A percentile compares a stretch with the other conserved stretches of the same genome.
Evolutionary conservation across 2,113 vertebrate genomes (phyloP).

Genomic region (Dasyornis broadbenti): DNA sequence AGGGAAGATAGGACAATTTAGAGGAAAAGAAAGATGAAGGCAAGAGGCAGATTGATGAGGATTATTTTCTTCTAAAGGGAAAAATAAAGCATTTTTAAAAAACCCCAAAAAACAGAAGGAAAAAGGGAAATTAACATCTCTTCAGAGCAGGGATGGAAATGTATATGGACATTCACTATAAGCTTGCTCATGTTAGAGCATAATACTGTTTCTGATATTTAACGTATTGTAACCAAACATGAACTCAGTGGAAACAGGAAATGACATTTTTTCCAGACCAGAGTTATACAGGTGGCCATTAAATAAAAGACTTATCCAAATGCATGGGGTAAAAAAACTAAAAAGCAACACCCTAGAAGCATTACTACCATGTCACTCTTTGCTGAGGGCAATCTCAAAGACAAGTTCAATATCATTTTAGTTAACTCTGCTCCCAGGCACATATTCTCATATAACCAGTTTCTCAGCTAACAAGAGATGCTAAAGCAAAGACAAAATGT

Average conservation of each 20-base stretch:
- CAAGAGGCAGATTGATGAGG: not conserved
- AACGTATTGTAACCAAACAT: not conserved
- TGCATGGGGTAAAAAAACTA: not conserved
- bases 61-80: not conserved
- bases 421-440: not conserved
- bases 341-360: not conserved
- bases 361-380: not conserved
- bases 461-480: not conserved
- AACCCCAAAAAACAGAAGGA: not conserved
- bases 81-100: not conserved
- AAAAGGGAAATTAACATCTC: not conserved
- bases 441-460: not conserved
- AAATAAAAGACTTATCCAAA: constrained; percentile 12
- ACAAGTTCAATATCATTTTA: not conserved
- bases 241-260: not conserved
- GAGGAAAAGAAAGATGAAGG: not conserved
- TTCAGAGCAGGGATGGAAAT: not conserved
- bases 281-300: not conserved
- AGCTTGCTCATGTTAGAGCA: not conserved
- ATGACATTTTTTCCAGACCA: not conserved
- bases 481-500: not conserved
- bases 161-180: not conserved
- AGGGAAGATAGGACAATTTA: not conserved
- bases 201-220: not conserved
- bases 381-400: not conserved